Conservation (phyloP, 2,113 vertebrate genomes). For the Saccopteryx leptura region DNA sequence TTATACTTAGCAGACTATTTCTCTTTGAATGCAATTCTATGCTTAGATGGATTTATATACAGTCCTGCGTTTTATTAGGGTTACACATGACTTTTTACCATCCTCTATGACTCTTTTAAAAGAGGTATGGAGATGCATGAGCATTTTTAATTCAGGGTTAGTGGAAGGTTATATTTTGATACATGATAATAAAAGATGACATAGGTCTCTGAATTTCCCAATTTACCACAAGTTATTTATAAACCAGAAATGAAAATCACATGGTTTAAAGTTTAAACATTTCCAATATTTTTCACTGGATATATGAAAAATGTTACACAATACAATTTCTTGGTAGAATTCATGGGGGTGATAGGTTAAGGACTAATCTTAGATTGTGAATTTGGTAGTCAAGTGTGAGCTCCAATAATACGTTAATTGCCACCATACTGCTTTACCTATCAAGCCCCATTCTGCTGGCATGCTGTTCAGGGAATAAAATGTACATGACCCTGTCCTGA, state of each 20-base stretch:
- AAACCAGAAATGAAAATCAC: not conserved
- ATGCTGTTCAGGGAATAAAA: not conserved
- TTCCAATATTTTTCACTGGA: not conserved
- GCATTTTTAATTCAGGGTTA: slow-evolving; percentile 3
- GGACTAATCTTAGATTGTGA: not conserved
- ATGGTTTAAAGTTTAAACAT: slow-evolving; percentile 38
- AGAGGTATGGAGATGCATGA: not conserved
- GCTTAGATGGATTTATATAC: not conserved
- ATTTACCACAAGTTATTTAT: not conserved
- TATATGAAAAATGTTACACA: not conserved
- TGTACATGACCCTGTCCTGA: not conserved
- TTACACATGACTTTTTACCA: not conserved
- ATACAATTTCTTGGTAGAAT: slow-evolving; percentile 27
- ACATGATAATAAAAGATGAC: not conserved
- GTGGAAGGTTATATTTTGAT: slow-evolving; percentile 18
- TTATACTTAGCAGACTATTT: not conserved
- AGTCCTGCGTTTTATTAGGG: not conserved
- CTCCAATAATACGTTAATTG: not conserved
- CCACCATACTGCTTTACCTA: not conserved
- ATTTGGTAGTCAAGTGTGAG: not conserved
- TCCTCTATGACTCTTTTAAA: not conserved
- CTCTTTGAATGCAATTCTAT: not conserved
- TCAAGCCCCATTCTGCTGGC: not conserved
- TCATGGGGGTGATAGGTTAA: not conserved
- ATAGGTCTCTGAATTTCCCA: slow-evolving; percentile 1